These are phyloP conservation scores for Euzetes globulus DNA, from an alignment of 2,888 invertebrate genomes.

Conservation along the genomic window DNA sequence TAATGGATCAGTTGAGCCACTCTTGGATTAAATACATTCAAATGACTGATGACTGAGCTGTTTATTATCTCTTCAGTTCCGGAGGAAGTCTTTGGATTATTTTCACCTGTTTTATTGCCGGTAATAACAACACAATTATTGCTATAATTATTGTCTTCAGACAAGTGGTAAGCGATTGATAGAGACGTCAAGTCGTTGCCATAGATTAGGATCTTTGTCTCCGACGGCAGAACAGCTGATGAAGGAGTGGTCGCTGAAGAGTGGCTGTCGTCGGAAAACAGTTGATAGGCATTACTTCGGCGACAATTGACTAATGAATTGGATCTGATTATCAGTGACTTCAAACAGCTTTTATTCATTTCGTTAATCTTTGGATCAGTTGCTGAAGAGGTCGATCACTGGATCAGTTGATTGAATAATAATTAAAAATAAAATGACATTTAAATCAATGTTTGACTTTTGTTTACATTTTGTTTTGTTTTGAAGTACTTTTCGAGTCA, in stretches of 20 bases:
- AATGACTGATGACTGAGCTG: constrained; percentile 17
- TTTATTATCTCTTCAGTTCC: neutral
- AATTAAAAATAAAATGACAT: too few species aligned
- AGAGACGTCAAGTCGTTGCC: constrained; percentile 30
- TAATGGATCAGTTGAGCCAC: constrained; percentile 26
- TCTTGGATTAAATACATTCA: constrained; percentile 31
- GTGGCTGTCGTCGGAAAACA: too few species aligned
- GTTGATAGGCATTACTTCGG: too few species aligned
- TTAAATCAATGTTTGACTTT: too few species aligned
- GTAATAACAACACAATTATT: constrained; percentile 24
- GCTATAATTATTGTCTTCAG: neutral
- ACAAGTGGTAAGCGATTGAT: constrained; percentile 29
- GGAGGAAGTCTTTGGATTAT: too few species aligned
- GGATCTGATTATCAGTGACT: neutral
- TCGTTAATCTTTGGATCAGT: too few species aligned
- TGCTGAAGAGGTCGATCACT: too few species aligned
- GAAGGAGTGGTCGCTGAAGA: too few species aligned
- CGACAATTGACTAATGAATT: neutral
- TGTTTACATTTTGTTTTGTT: too few species aligned
- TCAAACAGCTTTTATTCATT: neutral
- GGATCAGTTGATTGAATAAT: too few species aligned
- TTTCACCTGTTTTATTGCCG: neutral
- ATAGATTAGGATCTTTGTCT: constrained; percentile 30
- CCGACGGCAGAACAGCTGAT: neutral
- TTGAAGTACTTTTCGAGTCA: too few species aligned